phyloP scores from a whole-genome alignment of 2,113 vertebrate species.

The Saccopteryx bilineata region DNA sequence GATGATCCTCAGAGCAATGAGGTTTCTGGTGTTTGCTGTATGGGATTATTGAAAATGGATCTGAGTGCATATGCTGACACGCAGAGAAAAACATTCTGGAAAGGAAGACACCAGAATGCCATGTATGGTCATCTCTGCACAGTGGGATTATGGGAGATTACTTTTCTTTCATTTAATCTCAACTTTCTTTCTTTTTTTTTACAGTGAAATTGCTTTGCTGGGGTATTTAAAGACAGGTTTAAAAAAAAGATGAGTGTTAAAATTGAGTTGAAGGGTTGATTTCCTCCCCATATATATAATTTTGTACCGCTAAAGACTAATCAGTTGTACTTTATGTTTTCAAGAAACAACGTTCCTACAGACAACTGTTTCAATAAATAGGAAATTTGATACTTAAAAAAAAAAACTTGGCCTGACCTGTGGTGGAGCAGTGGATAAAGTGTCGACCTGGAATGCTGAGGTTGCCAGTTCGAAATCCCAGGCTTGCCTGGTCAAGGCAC shows the following conservation, averaged over 20 bases:
- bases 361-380: constrained; percentile 13
- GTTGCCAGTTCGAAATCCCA: no score
- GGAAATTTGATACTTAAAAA: background rate
- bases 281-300: background rate
- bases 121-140: background rate
- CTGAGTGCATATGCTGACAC: background rate
- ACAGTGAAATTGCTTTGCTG: constrained; percentile 34
- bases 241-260: background rate
- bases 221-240: background rate
- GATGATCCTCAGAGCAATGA: background rate
- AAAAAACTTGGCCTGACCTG: background rate
- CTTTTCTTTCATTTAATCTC: constrained; percentile 48
- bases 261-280: background rate
- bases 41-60: constrained; percentile 34
- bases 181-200: constrained; percentile 53
- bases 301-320: background rate
- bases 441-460: no score
- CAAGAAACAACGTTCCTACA: constrained; percentile 24
- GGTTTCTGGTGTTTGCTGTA: constrained; percentile 28
- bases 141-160: background rate
- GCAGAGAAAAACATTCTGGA: constrained; percentile 40
- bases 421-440: no score
- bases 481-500: no score
- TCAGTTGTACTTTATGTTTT: constrained; percentile 8
- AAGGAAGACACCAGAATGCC: background rate